A percentile compares a stretch with the other conserved stretches of the same genome.
Conservation (phyloP, 2,113 vertebrate species). For the Aegithalos caudatus region DNA sequence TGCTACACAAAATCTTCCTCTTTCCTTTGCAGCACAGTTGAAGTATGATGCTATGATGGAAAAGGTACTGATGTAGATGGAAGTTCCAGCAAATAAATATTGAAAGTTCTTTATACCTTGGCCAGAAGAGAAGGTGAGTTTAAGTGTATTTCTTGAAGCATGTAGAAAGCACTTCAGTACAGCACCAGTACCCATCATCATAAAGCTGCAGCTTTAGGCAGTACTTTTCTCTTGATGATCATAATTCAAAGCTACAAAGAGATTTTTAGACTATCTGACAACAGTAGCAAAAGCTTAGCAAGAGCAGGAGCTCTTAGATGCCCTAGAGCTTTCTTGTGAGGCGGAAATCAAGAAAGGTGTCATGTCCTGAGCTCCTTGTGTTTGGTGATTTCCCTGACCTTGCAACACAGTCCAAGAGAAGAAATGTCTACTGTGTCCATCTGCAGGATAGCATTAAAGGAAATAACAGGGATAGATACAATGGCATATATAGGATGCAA, state of each 20-base stretch:
- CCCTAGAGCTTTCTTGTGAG: neutral
- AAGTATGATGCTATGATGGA: neutral
- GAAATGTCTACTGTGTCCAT: neutral
- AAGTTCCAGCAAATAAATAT: neutral
- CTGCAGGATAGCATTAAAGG: neutral
- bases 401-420: neutral
- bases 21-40: neutral
- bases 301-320: neutral
- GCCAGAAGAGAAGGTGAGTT: neutral
- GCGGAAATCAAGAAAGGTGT: neutral
- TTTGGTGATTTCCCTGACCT: neutral
- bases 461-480: neutral
- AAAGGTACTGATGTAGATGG: neutral
- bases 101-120: neutral
- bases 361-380: neutral
- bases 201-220: slow-evolving; percentile 17
- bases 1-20: neutral
- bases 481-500: neutral
- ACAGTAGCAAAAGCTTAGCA: neutral
- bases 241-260: slow-evolving; percentile 23
- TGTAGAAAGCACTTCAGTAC: neutral
- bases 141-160: neutral
- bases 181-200: neutral
- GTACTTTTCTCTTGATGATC: neutral
- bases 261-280: neutral